phyloP scores from a whole-genome alignment of 2,797 vertebrate genomes.

The Lithobates pipiens region DNA sequence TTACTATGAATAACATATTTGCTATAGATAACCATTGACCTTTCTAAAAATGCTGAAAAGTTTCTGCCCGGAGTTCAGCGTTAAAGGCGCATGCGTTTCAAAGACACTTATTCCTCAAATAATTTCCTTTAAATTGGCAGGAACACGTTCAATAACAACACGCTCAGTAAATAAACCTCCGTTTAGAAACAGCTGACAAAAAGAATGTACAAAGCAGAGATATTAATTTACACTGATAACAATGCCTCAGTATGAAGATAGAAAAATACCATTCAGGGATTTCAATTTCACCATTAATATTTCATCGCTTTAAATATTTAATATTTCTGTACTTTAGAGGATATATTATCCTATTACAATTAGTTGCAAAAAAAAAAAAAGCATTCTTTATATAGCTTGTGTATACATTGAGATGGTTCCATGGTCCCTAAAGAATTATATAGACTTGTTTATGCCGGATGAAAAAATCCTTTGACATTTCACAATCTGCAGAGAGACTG shows the following conservation, averaged over 20 bases:
- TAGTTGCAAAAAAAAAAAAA: constrained; percentile 47
- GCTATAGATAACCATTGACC: too few species aligned
- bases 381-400: constrained; percentile 12
- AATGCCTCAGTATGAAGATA: constrained; percentile 26
- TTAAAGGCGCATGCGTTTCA: too few species aligned
- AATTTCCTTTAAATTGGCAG: not conserved
- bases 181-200: constrained; percentile 50
- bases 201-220: constrained; percentile 12
- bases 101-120: not conserved
- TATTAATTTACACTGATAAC: constrained; percentile 41
- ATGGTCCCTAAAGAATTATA: too few species aligned
- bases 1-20: too few species aligned
- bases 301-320: constrained; percentile 55
- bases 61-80: too few species aligned
- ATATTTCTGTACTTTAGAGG: constrained; percentile 40
- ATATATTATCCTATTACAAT: constrained; percentile 51
- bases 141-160: not conserved
- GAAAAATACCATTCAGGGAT: constrained; percentile 24
- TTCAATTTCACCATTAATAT: constrained; percentile 55
- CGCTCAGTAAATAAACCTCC: not conserved
- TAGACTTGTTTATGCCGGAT: too few species aligned
- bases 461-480: too few species aligned
- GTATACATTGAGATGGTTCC: not conserved
- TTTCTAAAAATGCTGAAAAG: too few species aligned
- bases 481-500: too few species aligned